Evolutionary conservation across 2,797 vertebrate genomes (phyloP).

Genomic region (Acridotheres tristis): DNA sequence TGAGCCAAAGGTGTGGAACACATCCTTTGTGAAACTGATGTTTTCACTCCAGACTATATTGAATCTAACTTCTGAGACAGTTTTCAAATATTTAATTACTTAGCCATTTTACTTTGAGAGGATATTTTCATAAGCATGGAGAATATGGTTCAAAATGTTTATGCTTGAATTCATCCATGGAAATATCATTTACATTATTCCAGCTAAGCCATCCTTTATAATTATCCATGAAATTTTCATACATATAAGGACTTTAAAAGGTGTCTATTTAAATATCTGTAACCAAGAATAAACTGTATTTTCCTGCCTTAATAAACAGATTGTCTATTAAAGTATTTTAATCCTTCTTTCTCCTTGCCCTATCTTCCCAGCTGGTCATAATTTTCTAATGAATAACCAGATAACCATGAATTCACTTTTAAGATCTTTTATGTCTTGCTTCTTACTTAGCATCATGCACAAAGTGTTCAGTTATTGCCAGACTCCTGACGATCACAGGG

Average conservation of each 20-base stretch:
- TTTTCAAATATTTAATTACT: not conserved
- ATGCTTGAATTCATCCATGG: not conserved
- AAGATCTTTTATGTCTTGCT: not conserved
- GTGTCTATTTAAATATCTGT: not conserved
- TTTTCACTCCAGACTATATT: conserved; percentile 8
- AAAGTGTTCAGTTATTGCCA: not conserved
- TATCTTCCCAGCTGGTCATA: not conserved
- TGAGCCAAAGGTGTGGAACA: not conserved
- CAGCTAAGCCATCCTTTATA: not conserved
- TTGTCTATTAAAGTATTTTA: not conserved
- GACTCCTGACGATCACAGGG: not conserved
- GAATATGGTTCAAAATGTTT: not conserved
- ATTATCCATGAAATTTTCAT: not conserved
- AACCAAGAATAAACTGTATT: not conserved
- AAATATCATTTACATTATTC: not conserved
- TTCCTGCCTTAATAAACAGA: not conserved
- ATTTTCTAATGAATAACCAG: not conserved
- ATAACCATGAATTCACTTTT: not conserved
- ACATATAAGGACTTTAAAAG: not conserved
- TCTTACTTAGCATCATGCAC: not conserved
- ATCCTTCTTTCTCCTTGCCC: not conserved
- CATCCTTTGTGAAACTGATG: not conserved
- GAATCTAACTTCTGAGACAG: not conserved
- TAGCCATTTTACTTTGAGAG: not conserved
- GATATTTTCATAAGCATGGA: not conserved